These are phyloP conservation scores for Diabrotica balteata DNA, from an alignment of 2,888 invertebrate genomes.

Conservation along the genomic window DNA sequence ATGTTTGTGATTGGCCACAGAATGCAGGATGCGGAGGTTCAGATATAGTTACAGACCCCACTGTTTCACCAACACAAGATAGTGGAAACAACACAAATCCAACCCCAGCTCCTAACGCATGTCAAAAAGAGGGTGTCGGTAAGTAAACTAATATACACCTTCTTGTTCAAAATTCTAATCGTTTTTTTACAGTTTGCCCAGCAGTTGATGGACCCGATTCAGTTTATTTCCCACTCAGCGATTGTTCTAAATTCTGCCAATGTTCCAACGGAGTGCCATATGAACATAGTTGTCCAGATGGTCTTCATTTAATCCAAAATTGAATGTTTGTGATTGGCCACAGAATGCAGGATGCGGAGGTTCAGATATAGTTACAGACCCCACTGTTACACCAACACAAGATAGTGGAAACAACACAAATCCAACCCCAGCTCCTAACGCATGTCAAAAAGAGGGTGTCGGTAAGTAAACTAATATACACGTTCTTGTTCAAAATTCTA, in stretches of 20 bases:
- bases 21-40: slow-evolving; percentile 23
- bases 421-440: not conserved
- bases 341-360: slow-evolving; percentile 37
- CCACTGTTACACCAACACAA: not conserved
- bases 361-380: too few relatives aligned
- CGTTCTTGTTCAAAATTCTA: not conserved
- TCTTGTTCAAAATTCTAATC: not conserved
- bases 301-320: slow-evolving; percentile 40
- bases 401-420: not conserved
- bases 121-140: not conserved
- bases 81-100: not conserved
- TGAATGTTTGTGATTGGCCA: slow-evolving; percentile 45
- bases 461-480: not conserved
- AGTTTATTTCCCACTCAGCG: slow-evolving; percentile 32
- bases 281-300: slow-evolving; percentile 39
- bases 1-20: slow-evolving; percentile 32
- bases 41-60: not conserved
- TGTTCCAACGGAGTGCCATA: slow-evolving; percentile 43
- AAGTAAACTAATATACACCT: not conserved
- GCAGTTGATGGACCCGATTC: slow-evolving; percentile 30
- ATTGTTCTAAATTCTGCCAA: slow-evolving; percentile 39
- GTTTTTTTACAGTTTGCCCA: slow-evolving; percentile 33
- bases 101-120: not conserved
- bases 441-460: not conserved
- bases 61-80: not conserved